A percentile compares a stretch with the other conserved stretches of the same genome.
Evolutionary conservation across 2,888 invertebrate species (phyloP).

Genomic region (Lamellibrachia satsuma): DNA sequence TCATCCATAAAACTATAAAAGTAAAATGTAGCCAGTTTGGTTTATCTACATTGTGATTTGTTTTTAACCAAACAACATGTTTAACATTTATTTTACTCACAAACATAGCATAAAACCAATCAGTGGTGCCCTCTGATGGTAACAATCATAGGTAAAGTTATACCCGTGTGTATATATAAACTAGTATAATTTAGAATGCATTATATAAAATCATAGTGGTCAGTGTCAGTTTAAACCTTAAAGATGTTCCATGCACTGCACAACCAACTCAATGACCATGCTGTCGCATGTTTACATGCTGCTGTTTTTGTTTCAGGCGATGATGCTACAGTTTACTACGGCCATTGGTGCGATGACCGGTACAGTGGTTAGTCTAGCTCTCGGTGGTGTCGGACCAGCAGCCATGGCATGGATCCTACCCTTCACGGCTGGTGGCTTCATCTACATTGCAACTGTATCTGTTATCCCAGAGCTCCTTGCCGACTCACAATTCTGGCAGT

Average conservation of each 20-base stretch:
- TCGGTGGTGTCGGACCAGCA: constrained; percentile 74
- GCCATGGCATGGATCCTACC: constrained; percentile 83
- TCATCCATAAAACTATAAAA: no score
- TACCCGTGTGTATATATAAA: no score
- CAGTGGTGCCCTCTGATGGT: no score
- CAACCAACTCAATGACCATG: neutral
- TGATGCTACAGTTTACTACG: constrained; percentile 91
- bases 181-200: no score
- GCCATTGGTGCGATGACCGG: constrained; percentile 95
- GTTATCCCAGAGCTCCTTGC: constrained; percentile 93
- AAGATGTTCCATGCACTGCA: neutral
- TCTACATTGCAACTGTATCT: constrained; percentile 98
- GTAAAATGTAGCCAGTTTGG: no score
- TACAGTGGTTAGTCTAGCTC: constrained; percentile 84
- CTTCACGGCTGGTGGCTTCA: constrained; percentile 98
- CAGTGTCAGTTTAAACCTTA: no score
- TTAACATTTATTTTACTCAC: no score
- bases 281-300: neutral
- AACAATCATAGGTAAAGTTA: no score
- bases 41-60: no score
- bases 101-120: no score
- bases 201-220: no score
- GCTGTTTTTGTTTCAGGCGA: constrained; percentile 74
- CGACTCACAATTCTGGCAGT: constrained; percentile 86
- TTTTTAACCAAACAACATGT: no score